Evolutionary conservation across 92 coral and sea anemone species (phyloP), one percentile per base, ranked within the genome.

Genomic region (Zoanthus solanderi): DNA sequence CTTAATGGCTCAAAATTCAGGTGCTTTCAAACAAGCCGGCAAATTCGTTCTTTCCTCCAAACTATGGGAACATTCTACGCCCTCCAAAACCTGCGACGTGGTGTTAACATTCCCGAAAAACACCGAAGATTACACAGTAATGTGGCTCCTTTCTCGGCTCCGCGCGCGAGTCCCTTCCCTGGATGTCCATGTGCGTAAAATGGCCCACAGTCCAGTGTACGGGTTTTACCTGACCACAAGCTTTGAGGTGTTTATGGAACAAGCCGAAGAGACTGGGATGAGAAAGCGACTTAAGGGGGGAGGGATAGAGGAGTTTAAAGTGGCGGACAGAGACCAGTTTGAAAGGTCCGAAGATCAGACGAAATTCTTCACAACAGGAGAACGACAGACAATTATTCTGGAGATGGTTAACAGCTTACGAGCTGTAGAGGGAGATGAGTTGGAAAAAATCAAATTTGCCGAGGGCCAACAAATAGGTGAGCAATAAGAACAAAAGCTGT

Each of bases 71-170:
- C 96, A 95, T 88, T 94, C 99, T 73, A 87, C 97, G 9, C 98
- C 98, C 58, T 95, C 99, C 53, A 90, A 92, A 87, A 97, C 94
- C 6, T 93, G 99, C 86, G 99, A 97, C 82, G 99, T 97, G 42
- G 90, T 97, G 57, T 78, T 97, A 71, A 92, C 96, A 34, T 97
- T 97, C 93, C 99, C 99, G 15, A 94, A 96, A 86, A 92, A 92
- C 89, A 97, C 99, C 13, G 99, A 97, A 78, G 99, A 97, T 89
- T 97, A 97, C 90, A 94, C 93, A 1, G 98, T 97, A 31, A 95
- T 97, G 99, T 97, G 99, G 99, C 92, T 97, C 89, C 87, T 97
- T 67, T 97, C 99, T 80, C 93, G 99, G 75, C 86, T 97, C 31
- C 96, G 99, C 74, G 98, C 98, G 28, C 88, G 99, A 48, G 97